Conservation (phyloP, 1,140 invertebrate genomes). For the Mesaphorura yosii region DNA sequence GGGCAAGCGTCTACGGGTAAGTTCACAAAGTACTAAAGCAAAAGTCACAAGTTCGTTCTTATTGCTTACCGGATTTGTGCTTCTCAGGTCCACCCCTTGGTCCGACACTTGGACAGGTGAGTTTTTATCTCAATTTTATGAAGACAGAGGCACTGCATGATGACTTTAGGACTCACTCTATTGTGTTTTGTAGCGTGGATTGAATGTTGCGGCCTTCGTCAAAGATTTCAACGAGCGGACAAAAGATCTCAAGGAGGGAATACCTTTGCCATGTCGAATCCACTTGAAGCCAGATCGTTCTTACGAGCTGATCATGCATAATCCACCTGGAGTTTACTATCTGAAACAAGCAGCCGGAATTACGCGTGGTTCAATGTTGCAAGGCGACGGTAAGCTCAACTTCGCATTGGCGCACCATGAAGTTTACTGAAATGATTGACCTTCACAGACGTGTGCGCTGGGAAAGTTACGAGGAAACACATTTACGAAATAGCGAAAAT, state of each 20-base stretch:
- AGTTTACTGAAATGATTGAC: neutral
- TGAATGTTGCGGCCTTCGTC: constrained; percentile 92
- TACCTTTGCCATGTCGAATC: constrained; percentile 73
- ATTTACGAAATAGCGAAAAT: constrained; percentile 96
- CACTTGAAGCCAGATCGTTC: constrained; percentile 73
- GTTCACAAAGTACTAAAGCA: no score
- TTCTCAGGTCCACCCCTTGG: constrained; percentile 86
- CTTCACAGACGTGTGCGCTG: constrained; percentile 54
- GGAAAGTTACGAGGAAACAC: constrained; percentile 89
- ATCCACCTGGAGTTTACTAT: constrained; percentile 75
- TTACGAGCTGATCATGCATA: constrained; percentile 68
- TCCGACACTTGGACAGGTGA: constrained; percentile 77
- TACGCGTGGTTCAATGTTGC: constrained; percentile 63
- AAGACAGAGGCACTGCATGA: neutral
- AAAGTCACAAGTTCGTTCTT: no score
- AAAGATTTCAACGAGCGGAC: constrained; percentile 98
- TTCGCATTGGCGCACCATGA: no score
- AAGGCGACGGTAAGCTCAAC: no score
- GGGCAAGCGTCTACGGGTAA: constrained; percentile 72
- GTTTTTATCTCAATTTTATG: neutral
- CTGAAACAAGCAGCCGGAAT: constrained; percentile 91
- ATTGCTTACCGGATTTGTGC: no score
- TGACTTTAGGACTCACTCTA: neutral
- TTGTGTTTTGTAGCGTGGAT: constrained; percentile 57
- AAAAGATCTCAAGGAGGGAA: constrained; percentile 79